Percentiles rank a stretch among this genome's conserved stretches.
These are phyloP conservation scores for Delia radicum DNA, from an alignment of 1,140 invertebrate species.

Conservation along the genomic window DNA sequence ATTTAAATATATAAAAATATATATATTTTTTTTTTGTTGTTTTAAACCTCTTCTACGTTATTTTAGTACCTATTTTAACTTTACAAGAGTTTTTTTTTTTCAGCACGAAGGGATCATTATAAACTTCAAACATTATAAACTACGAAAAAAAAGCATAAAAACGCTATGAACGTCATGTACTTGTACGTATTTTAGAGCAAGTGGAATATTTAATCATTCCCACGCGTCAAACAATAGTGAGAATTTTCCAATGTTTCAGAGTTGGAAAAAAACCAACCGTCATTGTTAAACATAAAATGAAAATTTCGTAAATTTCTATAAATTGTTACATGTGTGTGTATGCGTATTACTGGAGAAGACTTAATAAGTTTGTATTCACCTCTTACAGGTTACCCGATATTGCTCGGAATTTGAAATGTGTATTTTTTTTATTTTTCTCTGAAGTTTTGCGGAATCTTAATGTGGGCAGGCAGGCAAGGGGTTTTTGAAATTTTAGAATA, in stretches of 20 bases:
- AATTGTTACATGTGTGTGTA: slow-evolving; percentile 6
- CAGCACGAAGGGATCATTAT: slow-evolving; percentile 20
- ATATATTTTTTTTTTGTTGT: neutral
- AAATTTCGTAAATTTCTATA: slow-evolving; percentile 23
- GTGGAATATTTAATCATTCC: slow-evolving; percentile 28
- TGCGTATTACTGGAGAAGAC: too few relatives aligned
- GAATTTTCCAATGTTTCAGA: slow-evolving; percentile 26
- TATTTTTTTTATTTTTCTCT: too few relatives aligned
- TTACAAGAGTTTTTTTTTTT: slow-evolving; percentile 14
- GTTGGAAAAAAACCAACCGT: slow-evolving; percentile 13
- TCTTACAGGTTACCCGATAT: too few relatives aligned
- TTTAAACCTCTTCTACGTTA: neutral
- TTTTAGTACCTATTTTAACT: neutral
- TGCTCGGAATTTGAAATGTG: too few relatives aligned
- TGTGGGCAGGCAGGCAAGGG: too few relatives aligned
- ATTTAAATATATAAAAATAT: too few relatives aligned
- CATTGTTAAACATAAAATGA: slow-evolving; percentile 26
- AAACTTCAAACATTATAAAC: slow-evolving; percentile 1
- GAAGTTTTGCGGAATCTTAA: too few relatives aligned
- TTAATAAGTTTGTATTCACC: too few relatives aligned
- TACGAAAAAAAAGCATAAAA: too few relatives aligned
- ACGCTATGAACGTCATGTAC: slow-evolving; percentile 1
- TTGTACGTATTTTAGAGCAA: slow-evolving; percentile 7
- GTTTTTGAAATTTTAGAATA: too few relatives aligned
- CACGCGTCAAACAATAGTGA: slow-evolving; percentile 28